Percentiles rank a stretch among this genome's conserved stretches.
Conservation (phyloP, 2,113 vertebrate genomes). For the Hemiscyllium ocellatum region DNA sequence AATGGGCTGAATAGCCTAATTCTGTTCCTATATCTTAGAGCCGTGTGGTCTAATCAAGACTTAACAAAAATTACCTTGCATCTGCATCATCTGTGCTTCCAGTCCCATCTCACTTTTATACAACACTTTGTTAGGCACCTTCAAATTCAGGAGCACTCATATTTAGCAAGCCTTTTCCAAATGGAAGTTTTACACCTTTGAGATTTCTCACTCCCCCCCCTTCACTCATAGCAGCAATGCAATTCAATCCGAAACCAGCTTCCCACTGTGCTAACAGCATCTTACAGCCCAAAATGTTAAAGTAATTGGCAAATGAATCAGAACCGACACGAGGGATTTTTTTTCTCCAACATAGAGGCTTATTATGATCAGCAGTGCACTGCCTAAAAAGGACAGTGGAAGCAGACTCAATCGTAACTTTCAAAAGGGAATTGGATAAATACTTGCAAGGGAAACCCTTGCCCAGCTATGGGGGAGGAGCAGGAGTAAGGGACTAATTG, state of each 20-base stretch:
- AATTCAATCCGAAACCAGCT: neutral
- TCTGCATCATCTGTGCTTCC: neutral
- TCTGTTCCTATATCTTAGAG: too few species aligned
- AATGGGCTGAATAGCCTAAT: too few species aligned
- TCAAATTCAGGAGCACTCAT: neutral
- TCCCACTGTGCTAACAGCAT: neutral
- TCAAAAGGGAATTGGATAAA: neutral
- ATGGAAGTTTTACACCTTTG: neutral
- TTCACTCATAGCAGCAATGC: neutral
- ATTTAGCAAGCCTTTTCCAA: neutral
- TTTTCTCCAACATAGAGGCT: neutral
- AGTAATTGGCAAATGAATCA: neutral
- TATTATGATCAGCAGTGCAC: neutral
- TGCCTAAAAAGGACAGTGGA: neutral
- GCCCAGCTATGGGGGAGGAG: neutral
- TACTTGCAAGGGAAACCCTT: neutral
- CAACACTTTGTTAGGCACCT: neutral
- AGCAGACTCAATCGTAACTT: neutral
- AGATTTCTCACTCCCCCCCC: neutral
- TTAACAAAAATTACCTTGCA: neutral
- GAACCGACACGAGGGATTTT: neutral
- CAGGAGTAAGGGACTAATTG: neutral
- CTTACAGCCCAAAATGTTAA: neutral
- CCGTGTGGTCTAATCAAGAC: neutral
- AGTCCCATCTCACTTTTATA: neutral